These are phyloP conservation scores for Fragum whitleyi DNA, from an alignment of 2,888 invertebrate genomes.

Conservation along the genomic window DNA sequence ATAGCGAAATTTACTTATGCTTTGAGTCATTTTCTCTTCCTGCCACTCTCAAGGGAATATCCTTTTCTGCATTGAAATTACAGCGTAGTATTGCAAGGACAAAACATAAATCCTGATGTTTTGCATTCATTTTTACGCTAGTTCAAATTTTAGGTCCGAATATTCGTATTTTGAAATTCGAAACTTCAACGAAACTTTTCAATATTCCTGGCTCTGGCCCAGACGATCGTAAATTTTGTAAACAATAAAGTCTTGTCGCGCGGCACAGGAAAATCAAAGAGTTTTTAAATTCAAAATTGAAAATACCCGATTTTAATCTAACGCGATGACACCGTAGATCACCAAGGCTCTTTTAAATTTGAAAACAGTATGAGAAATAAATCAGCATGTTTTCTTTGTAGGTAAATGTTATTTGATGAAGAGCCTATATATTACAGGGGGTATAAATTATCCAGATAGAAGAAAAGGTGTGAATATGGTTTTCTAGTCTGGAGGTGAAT, in stretches of 20 bases:
- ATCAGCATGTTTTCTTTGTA: constrained; percentile 54
- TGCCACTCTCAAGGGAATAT: too few relatives aligned
- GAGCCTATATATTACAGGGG: not conserved
- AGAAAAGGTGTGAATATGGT: constrained; percentile 13
- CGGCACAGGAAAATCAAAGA: constrained; percentile 20
- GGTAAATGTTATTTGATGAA: constrained; percentile 53
- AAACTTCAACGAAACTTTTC: constrained; percentile 21
- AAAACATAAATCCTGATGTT: too few relatives aligned
- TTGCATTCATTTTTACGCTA: too few relatives aligned
- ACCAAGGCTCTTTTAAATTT: constrained; percentile 49
- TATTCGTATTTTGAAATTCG: constrained; percentile 34
- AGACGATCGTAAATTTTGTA: constrained; percentile 27
- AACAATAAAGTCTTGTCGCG: constrained; percentile 30
- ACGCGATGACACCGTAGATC: constrained; percentile 41
- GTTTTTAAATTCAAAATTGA: not conserved
- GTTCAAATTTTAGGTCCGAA: not conserved
- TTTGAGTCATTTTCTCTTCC: too few relatives aligned
- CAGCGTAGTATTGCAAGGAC: too few relatives aligned
- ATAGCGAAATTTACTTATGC: too few relatives aligned
- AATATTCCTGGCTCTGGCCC: constrained; percentile 25
- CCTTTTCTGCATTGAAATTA: too few relatives aligned
- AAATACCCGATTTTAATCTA: not conserved
- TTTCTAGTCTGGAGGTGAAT: not conserved
- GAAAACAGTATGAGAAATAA: constrained; percentile 54
- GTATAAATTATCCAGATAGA: constrained; percentile 21